Evolutionary conservation across 2,797 vertebrate species (phyloP), one percentile per base, ranked within the genome.

Genomic region (Ibycter americanus): DNA sequence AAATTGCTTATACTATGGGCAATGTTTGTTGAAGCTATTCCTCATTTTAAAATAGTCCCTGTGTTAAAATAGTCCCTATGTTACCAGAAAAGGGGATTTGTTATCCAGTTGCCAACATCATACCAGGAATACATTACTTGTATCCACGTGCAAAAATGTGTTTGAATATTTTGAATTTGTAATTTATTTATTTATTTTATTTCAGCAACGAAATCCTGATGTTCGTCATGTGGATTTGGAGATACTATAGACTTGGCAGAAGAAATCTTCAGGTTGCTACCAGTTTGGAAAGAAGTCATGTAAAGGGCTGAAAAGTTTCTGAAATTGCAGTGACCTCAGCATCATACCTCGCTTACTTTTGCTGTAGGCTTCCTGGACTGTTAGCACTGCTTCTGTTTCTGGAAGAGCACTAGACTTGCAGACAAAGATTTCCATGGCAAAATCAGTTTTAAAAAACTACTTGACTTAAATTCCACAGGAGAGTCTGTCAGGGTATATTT

Each of bases 181-280:
- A 2, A 66, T 62, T 31, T 58, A 65, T 25, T 9, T 27, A 13
- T 31, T 2, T 32, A 78, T 76, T 71, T 31, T 44, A 26, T 94
- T 93, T 86, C 97, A 99, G 99, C 98, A 99, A 99, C 98, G 99
- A 56, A 99, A 99, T 98, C 99, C 99, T 29, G 99, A 99, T 93
- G 98, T 99, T 87, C 99, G 99, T 59, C 99, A 99, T 3, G 99
- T 99, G 27, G 99, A 99, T 97, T 98, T 99, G 98, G 99, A 99
- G 98, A 99, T 99, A 82, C 91, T 99, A 72, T 99, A 98, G 98
- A 51, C 52, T 59, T 66, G 78, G 22, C 71, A 49, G 89, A 88
- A 83, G 74, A 73, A 78, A 71, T 68, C 84, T 73, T 87, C 74
- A 44, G 55, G 59, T 70, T 86, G 65, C 89, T 65, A 23, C 81